phyloP scores from a whole-genome alignment of 2,113 vertebrate genomes.

The Lagenorhynchus albirostris region DNA sequence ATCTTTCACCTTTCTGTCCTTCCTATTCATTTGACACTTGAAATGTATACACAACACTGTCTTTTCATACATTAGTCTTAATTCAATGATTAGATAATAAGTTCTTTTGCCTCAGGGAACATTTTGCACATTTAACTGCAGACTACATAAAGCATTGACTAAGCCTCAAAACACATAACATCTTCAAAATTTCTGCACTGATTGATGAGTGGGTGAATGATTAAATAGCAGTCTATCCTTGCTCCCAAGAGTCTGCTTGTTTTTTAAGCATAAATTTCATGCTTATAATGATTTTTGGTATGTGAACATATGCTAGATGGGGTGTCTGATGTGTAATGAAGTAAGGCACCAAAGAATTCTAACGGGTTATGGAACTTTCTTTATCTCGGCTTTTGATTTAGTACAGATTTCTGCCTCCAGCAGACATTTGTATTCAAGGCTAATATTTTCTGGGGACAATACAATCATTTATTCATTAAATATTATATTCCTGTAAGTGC shows the following conservation, averaged over 20 bases:
- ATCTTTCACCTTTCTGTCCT: neutral
- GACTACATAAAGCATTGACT: neutral
- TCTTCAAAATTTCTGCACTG: neutral
- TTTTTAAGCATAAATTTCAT: neutral
- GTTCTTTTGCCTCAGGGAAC: neutral
- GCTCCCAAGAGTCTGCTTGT: neutral
- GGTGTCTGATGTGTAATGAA: neutral
- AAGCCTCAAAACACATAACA: neutral
- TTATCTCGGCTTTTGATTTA: neutral
- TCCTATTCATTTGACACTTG: neutral
- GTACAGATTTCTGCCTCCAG: neutral
- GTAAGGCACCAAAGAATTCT: neutral
- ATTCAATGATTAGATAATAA: neutral
- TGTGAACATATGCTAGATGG: neutral
- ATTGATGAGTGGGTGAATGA: neutral
- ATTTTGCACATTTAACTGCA: neutral
- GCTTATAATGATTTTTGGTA: neutral
- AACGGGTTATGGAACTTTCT: neutral
- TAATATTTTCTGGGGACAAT: neutral
- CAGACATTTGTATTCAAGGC: neutral
- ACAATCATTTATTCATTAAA: slow-evolving; percentile 9
- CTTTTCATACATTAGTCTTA: neutral
- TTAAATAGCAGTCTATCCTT: neutral
- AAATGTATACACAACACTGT: neutral
- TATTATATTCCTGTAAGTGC: neutral